Conservation (phyloP, 2,888 invertebrate species). For the Gari tellinella region DNA sequence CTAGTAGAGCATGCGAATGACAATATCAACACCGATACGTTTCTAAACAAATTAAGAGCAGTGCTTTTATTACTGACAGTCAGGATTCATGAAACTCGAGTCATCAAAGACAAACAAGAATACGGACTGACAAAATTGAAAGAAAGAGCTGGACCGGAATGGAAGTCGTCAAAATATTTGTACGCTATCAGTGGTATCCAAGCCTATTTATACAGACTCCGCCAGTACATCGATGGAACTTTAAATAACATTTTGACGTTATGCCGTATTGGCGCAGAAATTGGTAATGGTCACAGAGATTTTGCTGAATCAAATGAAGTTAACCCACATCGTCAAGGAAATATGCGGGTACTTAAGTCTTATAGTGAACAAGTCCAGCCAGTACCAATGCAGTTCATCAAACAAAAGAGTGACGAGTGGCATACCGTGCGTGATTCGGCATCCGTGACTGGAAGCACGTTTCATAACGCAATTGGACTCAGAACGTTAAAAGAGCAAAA, state of each 20-base stretch:
- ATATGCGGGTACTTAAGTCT: not conserved
- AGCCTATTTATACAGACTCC: not conserved
- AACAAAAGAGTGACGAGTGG: constrained; percentile 15
- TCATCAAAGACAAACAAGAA: constrained; percentile 5
- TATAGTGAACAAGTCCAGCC: too few species aligned
- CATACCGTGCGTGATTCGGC: constrained; percentile 2
- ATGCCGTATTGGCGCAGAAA: not conserved
- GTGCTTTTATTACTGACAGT: not conserved
- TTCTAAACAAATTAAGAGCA: too few species aligned
- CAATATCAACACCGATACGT: too few species aligned
- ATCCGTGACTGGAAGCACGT: constrained; percentile 20
- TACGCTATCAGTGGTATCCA: constrained; percentile 22
- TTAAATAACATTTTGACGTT: not conserved
- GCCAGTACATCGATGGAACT: not conserved
- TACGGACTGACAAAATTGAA: not conserved
- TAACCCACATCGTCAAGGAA: not conserved
- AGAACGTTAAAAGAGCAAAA: constrained; percentile 9
- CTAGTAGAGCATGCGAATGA: too few species aligned
- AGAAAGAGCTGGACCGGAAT: constrained; percentile 7
- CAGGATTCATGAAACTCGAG: not conserved
- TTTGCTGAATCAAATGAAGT: not conserved
- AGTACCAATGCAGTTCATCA: not conserved
- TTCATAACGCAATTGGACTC: constrained; percentile 10
- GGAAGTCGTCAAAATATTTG: constrained; percentile 17
- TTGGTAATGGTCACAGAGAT: too few species aligned